Evolutionary conservation across 2,888 invertebrate species (phyloP), one percentile per base, ranked within the genome.

Genomic region (Entomobrya multifasciata): DNA sequence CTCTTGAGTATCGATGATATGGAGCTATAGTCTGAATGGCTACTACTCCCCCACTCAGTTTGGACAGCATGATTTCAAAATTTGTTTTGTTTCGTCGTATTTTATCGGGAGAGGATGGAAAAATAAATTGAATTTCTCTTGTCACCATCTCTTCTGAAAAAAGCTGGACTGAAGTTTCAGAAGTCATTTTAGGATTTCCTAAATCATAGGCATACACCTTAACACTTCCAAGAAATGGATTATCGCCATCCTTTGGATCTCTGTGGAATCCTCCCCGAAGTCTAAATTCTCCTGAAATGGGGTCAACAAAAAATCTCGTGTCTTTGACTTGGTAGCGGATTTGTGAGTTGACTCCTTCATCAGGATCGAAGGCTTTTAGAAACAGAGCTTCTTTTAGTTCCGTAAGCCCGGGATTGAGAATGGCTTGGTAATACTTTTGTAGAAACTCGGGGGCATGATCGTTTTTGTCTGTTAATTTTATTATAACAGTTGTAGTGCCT

Each of bases 361-460:
- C 91, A 13, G 55, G 17, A 87, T 91, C 91, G 36, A 86, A 87
- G 11, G 91, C 94, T 92, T 95, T 96, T 81, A 97, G 94, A 91
- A 95, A 94, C n/a, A 96, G 96, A 77, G 95, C 94, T 67, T 95
- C 94, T 3, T 96, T 96, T 91, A 97, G 96, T 91, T 95, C 95
- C 88, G 94, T 94, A 90, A 95, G 93, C 92, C 95, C 95, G 8
- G 95, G 94, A 67, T 96, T 95, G 87, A 98, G 93, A 90, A 96
- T 95, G 91, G 96, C 97, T 92, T 96, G 96, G 92, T 97, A 97
- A 13, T 95, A 93, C 70, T 94, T 93, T 92, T 95, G 95, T 90
- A 96, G 96, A 92, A 98, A 99, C 88, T 94, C 93, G 52, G 98
- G 98, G 81, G 95, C 94, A 93, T 97, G 95, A 93, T 98, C 98